phyloP scores from a whole-genome alignment of 2,797 vertebrate genomes.

The Carcharodon carcharias region DNA sequence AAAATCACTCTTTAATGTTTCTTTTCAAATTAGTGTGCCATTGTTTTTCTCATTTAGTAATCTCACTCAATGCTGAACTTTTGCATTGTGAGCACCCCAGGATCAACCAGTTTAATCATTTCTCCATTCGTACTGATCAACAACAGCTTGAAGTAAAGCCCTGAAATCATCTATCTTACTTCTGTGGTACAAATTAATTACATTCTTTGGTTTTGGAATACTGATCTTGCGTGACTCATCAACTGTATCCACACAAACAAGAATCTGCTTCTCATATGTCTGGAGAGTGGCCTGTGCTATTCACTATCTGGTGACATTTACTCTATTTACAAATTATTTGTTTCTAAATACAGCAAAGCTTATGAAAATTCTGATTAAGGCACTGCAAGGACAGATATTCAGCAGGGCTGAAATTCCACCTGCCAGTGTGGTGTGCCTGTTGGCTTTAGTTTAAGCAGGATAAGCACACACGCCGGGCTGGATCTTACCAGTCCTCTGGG shows the following conservation, averaged over 20 bases:
- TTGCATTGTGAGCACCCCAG: not conserved
- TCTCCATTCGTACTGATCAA: not conserved
- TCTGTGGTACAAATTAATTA: slow-evolving; percentile 33
- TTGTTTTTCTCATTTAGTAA: slow-evolving; percentile 24
- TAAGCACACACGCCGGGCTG: not conserved
- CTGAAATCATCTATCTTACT: slow-evolving; percentile 34
- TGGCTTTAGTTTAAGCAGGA: not conserved
- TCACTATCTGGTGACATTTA: not conserved
- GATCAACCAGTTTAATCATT: slow-evolving; percentile 2
- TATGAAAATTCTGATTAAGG: not conserved
- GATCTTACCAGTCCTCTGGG: not conserved
- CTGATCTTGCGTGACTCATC: slow-evolving; percentile 24
- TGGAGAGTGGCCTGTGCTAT: not conserved
- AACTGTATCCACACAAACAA: not conserved
- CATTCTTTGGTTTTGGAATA: slow-evolving; percentile 31
- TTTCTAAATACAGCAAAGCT: not conserved
- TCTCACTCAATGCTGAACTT: slow-evolving; percentile 14
- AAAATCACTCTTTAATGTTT: slow-evolving; percentile 30
- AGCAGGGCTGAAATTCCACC: not conserved
- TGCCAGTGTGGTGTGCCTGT: not conserved
- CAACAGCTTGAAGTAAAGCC: slow-evolving; percentile 9
- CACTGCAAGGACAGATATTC: not conserved
- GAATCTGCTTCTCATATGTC: slow-evolving; percentile 4
- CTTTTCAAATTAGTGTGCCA: slow-evolving; percentile 17
- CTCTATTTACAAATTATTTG: not conserved